Evolutionary conservation across 2,797 vertebrate species (phyloP).

Genomic region (Sebastiscus albofasciatus): DNA sequence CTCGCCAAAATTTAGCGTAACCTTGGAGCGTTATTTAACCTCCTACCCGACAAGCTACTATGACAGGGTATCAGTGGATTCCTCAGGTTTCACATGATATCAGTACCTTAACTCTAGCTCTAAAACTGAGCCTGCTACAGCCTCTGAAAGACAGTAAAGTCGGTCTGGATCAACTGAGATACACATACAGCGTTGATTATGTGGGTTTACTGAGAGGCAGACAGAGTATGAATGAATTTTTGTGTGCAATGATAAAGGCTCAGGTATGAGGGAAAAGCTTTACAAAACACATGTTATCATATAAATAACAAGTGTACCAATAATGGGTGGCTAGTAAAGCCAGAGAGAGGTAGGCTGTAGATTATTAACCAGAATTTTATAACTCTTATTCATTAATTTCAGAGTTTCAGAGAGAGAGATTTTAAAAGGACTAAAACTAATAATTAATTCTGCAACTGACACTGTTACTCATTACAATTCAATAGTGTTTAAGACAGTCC

Average conservation of each 20-base stretch:
- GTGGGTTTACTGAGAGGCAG: not conserved
- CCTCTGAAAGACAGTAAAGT: too few relatives aligned
- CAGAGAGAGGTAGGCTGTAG: not conserved
- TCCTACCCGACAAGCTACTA: too few relatives aligned
- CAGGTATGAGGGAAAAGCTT: not conserved
- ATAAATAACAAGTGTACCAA: not conserved
- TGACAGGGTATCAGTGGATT: too few relatives aligned
- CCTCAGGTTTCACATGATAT: too few relatives aligned
- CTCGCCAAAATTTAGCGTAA: too few relatives aligned
- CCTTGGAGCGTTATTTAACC: too few relatives aligned
- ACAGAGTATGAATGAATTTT: not conserved
- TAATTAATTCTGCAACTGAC: not conserved
- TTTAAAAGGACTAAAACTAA: not conserved
- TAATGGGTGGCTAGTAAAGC: not conserved
- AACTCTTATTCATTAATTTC: not conserved
- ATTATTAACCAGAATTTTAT: conserved; percentile 4
- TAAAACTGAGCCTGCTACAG: too few relatives aligned
- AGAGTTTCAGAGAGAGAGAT: not conserved
- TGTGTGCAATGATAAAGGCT: not conserved
- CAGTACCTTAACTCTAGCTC: too few relatives aligned
- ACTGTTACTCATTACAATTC: not conserved
- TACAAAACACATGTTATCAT: not conserved
- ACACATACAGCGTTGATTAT: not conserved
- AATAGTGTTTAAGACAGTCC: too few relatives aligned
- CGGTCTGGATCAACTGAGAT: not conserved